These are phyloP conservation scores for Nomada fabriciana DNA, from an alignment of 2,888 invertebrate genomes.

Conservation along the genomic window DNA sequence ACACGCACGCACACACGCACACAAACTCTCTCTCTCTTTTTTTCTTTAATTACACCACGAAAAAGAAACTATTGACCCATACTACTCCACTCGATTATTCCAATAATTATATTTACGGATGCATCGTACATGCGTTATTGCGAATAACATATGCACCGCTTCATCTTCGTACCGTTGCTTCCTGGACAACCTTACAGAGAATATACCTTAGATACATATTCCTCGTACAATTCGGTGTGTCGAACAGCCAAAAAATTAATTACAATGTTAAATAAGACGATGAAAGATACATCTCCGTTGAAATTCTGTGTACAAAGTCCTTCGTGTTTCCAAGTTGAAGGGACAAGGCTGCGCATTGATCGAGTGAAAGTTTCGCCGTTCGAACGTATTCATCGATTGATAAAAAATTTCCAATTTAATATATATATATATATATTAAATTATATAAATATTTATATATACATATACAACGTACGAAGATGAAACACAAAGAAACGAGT, in stretches of 20 bases:
- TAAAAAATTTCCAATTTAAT: not conserved
- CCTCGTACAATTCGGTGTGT: constrained; percentile 18
- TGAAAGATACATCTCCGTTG: no score
- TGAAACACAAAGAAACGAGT: constrained; percentile 66
- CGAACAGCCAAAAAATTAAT: not conserved
- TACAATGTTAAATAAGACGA: not conserved
- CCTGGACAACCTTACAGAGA: not conserved
- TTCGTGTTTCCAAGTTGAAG: no score
- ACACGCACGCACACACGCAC: no score
- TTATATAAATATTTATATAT: not conserved
- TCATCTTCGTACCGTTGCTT: constrained; percentile 62
- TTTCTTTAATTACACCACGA: constrained; percentile 59
- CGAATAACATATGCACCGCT: constrained; percentile 67
- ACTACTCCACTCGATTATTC: constrained; percentile 63
- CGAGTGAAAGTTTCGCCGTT: no score
- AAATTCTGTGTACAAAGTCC: no score
- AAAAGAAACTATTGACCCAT: constrained; percentile 64
- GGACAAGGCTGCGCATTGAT: no score
- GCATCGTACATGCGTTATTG: constrained; percentile 64
- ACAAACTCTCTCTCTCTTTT: not conserved
- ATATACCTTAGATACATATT: not conserved
- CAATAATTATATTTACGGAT: constrained; percentile 65
- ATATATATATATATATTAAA: not conserved
- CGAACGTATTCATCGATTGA: not conserved
- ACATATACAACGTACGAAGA: constrained; percentile 60